Evolutionary conservation across 2,797 vertebrate species (phyloP), one percentile per base, ranked within the genome.

Genomic region (Potorous gilbertii): DNA sequence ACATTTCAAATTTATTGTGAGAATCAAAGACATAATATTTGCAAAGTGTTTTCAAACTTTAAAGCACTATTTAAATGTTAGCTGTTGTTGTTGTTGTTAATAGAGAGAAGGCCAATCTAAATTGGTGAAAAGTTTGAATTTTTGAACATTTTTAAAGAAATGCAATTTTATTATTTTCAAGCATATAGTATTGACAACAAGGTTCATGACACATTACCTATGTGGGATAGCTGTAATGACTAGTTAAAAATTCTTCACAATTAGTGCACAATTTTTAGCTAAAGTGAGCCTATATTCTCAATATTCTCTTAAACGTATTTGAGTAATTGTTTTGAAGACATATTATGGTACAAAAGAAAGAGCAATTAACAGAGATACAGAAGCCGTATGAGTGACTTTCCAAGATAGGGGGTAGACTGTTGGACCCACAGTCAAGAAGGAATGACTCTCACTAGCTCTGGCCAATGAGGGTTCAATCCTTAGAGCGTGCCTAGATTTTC

Each of bases 101-200:
- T 18, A 11, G 59, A 94, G 91, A 52, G 4, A 92, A 95, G 27
- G 4, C 28, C 34, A 40, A 6, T 50, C 90, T 92, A 91, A 95
- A 95, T 8, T 29, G 92, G 56, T 74, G 91, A 6, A 46, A 93
- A 89, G 21, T 92, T 50, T 74, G 2, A 91, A 62, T 92, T 96
- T 59, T 62, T 91, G 93, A 93, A 50, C 56, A 66, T 91, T 4
- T 55, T 57, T 46, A 54, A 95, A 93, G 24, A 92, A 92, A 91
- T 52, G 9, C 5, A 93, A 59, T 59, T 62, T 62, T 34, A 62
- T 62, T 62, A 66, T 66, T n/a, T 66, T n/a, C 62, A 66, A 66
- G 13, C n/a, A 66, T n/a, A 2, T n/a, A 66, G 14, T 66, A 66
- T n/a, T 16, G 18, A 16, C 6, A 66, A n/a, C 24, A 66, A n/a